These are phyloP conservation scores for Drosophila mimetica DNA, from an alignment of 2,888 invertebrate genomes.

Conservation along the genomic window DNA sequence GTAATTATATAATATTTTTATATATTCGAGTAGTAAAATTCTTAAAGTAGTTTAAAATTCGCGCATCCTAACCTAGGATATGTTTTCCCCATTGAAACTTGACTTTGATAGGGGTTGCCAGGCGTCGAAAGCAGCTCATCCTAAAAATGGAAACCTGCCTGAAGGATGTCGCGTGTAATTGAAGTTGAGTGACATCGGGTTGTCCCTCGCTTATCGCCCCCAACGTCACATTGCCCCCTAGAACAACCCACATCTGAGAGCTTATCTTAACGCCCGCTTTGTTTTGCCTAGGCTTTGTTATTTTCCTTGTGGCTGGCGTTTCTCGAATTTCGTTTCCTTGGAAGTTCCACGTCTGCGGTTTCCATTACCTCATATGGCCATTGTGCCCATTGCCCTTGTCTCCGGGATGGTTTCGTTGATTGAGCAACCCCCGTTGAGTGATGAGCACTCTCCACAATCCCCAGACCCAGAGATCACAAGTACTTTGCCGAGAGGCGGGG, in stretches of 20 bases:
- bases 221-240: background rate
- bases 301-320: slow-evolving; percentile 11
- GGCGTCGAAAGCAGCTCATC: slow-evolving; percentile 5
- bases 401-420: slow-evolving; percentile 12
- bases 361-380: slow-evolving; percentile 19
- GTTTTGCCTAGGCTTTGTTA: slow-evolving; percentile 22
- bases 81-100: slow-evolving; percentile 1
- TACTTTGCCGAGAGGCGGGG: background rate
- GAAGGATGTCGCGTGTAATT: slow-evolving; percentile 27
- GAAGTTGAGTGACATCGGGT: slow-evolving; percentile 30
- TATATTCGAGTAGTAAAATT: too few species aligned
- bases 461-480: slow-evolving; percentile 13
- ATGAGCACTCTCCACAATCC: slow-evolving; percentile 13
- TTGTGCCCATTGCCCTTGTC: slow-evolving; percentile 27
- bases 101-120: slow-evolving; percentile 44
- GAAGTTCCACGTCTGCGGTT: slow-evolving; percentile 28
- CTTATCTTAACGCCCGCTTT: slow-evolving; percentile 19
- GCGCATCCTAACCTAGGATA: too few species aligned
- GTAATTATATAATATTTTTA: too few species aligned
- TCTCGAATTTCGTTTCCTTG: slow-evolving; percentile 20
- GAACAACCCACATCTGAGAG: background rate
- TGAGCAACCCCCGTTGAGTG: slow-evolving; percentile 21
- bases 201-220: background rate
- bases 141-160: slow-evolving; percentile 5
- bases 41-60: too few species aligned